These are phyloP conservation scores for Pituophis catenifer DNA, from an alignment of 2,113 vertebrate genomes.

Conservation along the genomic window DNA sequence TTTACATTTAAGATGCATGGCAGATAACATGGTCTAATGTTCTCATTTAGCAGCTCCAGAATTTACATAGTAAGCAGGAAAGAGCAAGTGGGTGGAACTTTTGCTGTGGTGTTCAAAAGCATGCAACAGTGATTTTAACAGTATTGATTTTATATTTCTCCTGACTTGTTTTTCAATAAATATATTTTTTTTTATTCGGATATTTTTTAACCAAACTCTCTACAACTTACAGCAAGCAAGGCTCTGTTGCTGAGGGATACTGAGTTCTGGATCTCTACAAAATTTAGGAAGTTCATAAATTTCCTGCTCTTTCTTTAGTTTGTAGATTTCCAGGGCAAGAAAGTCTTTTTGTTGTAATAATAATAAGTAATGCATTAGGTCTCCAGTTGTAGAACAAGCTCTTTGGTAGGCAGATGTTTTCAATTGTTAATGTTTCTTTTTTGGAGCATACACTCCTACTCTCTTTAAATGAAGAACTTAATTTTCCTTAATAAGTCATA, in stretches of 20 bases:
- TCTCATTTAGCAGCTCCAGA: neutral
- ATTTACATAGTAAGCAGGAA: neutral
- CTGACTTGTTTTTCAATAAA: fast-evolving
- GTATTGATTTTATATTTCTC: neutral
- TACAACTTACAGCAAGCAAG: neutral
- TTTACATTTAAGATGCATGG: neutral
- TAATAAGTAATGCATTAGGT: neutral
- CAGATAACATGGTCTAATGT: neutral
- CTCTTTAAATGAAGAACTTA: slow-evolving; percentile 42
- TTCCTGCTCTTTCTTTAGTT: neutral
- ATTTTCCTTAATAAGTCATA: slow-evolving; percentile 30
- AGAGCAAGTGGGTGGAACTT: neutral
- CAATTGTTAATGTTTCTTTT: neutral
- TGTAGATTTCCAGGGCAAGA: neutral
- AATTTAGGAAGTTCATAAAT: neutral
- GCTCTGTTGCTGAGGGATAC: neutral
- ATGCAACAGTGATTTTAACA: neutral
- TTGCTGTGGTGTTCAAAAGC: neutral
- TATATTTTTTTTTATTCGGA: neutral
- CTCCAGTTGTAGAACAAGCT: neutral
- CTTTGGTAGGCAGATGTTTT: neutral
- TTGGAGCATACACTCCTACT: neutral
- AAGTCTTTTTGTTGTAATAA: neutral
- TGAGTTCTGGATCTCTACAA: neutral
- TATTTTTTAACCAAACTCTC: neutral